phyloP scores from a whole-genome alignment of 2,888 invertebrate genomes.

The Idaea aversata region DNA sequence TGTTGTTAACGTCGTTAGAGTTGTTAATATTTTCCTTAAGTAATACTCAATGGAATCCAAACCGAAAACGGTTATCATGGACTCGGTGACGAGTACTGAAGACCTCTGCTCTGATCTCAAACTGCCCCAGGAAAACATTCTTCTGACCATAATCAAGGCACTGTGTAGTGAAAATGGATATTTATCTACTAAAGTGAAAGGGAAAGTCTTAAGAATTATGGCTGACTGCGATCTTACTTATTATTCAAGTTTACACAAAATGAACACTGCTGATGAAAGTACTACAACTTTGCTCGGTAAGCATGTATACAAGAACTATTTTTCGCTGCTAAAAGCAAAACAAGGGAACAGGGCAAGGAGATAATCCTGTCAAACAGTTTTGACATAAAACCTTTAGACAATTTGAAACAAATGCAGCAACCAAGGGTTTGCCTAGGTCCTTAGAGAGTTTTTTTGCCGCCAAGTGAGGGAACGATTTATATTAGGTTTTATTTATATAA shows the following conservation, averaged over 20 bases:
- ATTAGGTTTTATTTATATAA: too few relatives aligned
- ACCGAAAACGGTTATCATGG: constrained; percentile 40
- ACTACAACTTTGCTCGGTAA: constrained; percentile 66
- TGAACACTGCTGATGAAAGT: constrained; percentile 64
- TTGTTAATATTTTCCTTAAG: too few relatives aligned
- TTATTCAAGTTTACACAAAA: constrained; percentile 64
- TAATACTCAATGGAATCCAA: constrained; percentile 24
- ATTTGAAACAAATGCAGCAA: too few relatives aligned
- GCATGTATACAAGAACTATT: not conserved
- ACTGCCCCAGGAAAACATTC: constrained; percentile 54
- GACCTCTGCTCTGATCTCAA: constrained; percentile 42
- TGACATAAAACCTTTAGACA: too few relatives aligned
- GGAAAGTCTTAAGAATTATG: constrained; percentile 65
- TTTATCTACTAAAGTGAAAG: constrained; percentile 51
- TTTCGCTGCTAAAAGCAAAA: not conserved
- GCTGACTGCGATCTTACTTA: constrained; percentile 65
- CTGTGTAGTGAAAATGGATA: constrained; percentile 49
- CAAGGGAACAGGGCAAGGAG: not conserved
- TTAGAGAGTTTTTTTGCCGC: too few relatives aligned
- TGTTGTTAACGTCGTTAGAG: not conserved
- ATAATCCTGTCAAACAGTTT: too few relatives aligned
- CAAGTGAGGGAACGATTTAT: too few relatives aligned
- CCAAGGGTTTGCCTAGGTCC: too few relatives aligned
- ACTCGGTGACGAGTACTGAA: constrained; percentile 54
- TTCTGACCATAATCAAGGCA: constrained; percentile 64